These are phyloP conservation scores for Argyrosomus japonicus DNA, from an alignment of 2,113 vertebrate species.

Conservation along the genomic window DNA sequence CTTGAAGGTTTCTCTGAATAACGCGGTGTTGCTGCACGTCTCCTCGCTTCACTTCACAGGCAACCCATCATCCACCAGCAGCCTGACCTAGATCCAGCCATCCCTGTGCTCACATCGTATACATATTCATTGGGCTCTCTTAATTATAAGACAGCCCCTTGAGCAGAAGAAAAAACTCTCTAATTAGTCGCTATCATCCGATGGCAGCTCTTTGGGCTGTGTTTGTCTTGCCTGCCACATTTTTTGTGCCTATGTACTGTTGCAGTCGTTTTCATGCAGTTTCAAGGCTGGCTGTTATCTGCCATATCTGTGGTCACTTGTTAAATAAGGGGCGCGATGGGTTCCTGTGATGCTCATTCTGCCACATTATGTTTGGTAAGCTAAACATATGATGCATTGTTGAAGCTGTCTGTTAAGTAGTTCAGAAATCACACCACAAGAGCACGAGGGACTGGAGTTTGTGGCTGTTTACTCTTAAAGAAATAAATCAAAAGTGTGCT, in stretches of 20 bases:
- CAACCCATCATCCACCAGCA: slow-evolving; percentile 63
- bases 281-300: slow-evolving; percentile 13
- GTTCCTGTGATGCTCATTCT: slow-evolving; percentile 17
- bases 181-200: slow-evolving; percentile 73
- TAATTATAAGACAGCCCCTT: slow-evolving; percentile 66
- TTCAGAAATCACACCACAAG: slow-evolving; percentile 9
- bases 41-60: slow-evolving; percentile 60
- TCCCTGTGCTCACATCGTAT: slow-evolving; percentile 59
- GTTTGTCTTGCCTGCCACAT: slow-evolving; percentile 49
- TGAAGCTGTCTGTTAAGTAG: slow-evolving; percentile 1
- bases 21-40: slow-evolving; percentile 27
- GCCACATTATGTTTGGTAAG: not conserved
- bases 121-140: slow-evolving; percentile 75
- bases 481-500: slow-evolving; percentile 5
- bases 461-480: not conserved
- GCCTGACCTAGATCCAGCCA: slow-evolving; percentile 74
- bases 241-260: slow-evolving; percentile 20
- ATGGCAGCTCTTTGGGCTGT: slow-evolving; percentile 52
- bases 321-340: slow-evolving; percentile 13
- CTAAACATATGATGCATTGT: not conserved
- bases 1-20: slow-evolving; percentile 57
- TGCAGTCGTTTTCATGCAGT: slow-evolving; percentile 5
- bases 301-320: slow-evolving; percentile 23
- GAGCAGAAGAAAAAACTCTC: slow-evolving; percentile 68
- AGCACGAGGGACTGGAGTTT: slow-evolving; percentile 6